These are phyloP conservation scores for Myioborus miniatus DNA, from an alignment of 2,797 vertebrate genomes.

Conservation along the genomic window DNA sequence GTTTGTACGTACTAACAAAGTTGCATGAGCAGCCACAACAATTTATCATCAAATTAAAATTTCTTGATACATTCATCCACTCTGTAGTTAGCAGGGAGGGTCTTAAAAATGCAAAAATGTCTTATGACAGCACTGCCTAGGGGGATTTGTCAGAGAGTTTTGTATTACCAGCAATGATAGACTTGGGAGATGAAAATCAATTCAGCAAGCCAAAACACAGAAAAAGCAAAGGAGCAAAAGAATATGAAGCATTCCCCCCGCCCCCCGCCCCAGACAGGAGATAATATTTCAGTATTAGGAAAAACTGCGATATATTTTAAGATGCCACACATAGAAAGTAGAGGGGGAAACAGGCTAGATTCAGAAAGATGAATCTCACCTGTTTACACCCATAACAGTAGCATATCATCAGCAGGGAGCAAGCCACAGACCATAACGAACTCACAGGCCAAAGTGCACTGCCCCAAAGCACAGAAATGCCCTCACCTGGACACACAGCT, in stretches of 20 bases:
- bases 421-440: not conserved
- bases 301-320: not conserved
- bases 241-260: not conserved
- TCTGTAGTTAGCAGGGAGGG: not conserved
- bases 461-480: fast-evolving
- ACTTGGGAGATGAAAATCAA: not conserved
- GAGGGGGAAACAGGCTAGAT: not conserved
- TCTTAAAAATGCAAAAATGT: not conserved
- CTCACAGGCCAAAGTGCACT: not conserved
- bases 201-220: not conserved
- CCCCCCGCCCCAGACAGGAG: fast-evolving
- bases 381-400: not conserved
- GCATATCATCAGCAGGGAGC: not conserved
- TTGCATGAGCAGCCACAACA: not conserved
- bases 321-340: not conserved
- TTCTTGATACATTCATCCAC: not conserved
- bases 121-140: not conserved
- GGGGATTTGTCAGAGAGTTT: not conserved
- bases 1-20: not conserved
- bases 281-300: not conserved
- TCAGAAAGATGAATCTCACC: not conserved
- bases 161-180: not conserved
- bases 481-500: not conserved
- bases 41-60: not conserved
- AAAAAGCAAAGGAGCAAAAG: not conserved